Evolutionary conservation across 92 coral and sea anemone genomes (phyloP).

Genomic region (Pocillopora grandis): DNA sequence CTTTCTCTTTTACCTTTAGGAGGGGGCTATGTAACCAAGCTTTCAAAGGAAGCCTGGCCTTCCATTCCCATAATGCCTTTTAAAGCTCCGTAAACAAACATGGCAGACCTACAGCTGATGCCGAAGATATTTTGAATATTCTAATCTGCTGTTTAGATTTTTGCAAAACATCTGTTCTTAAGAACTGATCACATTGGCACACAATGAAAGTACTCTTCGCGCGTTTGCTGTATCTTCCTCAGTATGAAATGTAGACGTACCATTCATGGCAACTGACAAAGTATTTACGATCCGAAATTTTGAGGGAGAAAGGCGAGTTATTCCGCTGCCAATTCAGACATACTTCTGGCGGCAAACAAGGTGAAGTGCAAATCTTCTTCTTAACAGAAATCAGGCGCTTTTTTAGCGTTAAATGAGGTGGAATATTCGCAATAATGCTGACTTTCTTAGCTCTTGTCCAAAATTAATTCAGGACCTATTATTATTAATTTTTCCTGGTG

Average conservation of each 20-base stretch:
- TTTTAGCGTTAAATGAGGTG: neutral
- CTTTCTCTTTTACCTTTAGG: neutral
- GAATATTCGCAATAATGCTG: neutral
- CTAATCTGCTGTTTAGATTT: neutral
- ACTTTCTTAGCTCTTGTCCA: too few relatives aligned
- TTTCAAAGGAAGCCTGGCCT: constrained; percentile 7
- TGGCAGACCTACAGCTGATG: constrained; percentile 39
- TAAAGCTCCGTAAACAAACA: constrained; percentile 7
- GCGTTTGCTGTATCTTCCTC: neutral
- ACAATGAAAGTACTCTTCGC: neutral
- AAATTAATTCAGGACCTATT: too few relatives aligned
- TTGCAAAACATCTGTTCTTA: constrained; percentile 26
- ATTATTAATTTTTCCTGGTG: too few relatives aligned
- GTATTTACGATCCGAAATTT: constrained; percentile 80
- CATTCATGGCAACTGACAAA: constrained; percentile 53
- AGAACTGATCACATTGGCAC: neutral
- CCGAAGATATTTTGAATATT: constrained; percentile 25
- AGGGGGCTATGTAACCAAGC: constrained; percentile 17
- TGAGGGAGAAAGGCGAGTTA: constrained; percentile 89
- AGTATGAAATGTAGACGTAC: neutral
- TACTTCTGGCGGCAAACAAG: constrained; percentile 99
- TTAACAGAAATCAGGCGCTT: neutral
- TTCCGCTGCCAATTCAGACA: constrained; percentile 96
- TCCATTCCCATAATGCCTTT: constrained; percentile 9
- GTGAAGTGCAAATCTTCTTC: constrained; percentile 35